Evolutionary conservation across 2,797 vertebrate species (phyloP), one percentile per base, ranked within the genome.

Genomic region (Coracias cyanogaster): DNA sequence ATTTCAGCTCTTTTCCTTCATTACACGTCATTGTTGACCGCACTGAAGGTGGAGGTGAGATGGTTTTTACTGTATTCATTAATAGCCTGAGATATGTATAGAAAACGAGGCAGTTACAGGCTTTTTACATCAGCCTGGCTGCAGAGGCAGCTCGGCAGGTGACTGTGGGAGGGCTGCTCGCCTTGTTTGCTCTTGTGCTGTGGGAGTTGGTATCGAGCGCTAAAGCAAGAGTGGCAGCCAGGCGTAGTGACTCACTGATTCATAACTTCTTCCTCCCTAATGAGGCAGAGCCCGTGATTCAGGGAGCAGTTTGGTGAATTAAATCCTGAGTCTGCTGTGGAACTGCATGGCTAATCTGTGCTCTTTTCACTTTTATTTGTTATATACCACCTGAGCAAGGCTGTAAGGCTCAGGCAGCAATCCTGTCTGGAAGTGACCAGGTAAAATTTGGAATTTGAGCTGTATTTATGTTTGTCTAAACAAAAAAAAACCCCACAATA

Each of bases 211-310:
- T 89, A 80, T 87, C 67, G n/a, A 89, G 90, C 90, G 86, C 65
- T 85, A 57, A 86, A 64, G 81, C 57, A 89, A 80, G 86, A 94
- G 67, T 90, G 94, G 83, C 93, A 95, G 91, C 88, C 96, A 93
- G 93, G 90, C 67, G 29, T 9, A 35, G 49, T 96, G 95, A 96
- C 93, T 94, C 93, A 96, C 74, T 58, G 46, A 82, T 94, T 95
- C 96, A 94, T 92, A 94, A 93, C 28, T 93, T 73, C 46, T 55
- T 86, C 73, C 77, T 96, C 66, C 66, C 46, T 82, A 77, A 76
- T 7, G 35, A 82, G 71, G 57, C 67, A 89, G 60, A 86, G 71
- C 45, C 85, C 79, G 74, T 73, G 66, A 76, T 83, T 83, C 77
- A 60, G 26, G 39, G 43, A 49, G 33, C n/a, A 61, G 49, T 90